These are phyloP conservation scores for Cantharis nigra DNA, from an alignment of 2,888 invertebrate species.

Conservation along the genomic window DNA sequence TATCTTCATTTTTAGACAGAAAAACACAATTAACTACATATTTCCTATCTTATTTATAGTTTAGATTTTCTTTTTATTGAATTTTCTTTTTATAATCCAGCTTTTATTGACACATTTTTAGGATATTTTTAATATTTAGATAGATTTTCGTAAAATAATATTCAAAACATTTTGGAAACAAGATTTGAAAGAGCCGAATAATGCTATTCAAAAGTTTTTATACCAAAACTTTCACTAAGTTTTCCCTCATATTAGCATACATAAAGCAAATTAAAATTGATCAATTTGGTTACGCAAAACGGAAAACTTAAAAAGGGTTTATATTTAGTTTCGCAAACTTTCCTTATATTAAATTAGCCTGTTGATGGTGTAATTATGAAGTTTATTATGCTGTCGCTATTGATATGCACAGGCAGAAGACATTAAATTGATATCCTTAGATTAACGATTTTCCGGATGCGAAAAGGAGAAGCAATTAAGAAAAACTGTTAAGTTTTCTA, in stretches of 20 bases:
- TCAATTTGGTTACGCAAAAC: background rate
- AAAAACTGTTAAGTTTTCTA: background rate
- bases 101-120: background rate
- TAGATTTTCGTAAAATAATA: background rate
- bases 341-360: background rate
- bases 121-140: background rate
- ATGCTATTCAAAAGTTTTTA: background rate
- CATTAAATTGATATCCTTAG: background rate
- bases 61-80: background rate
- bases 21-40: conserved; percentile 1
- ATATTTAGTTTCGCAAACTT: background rate
- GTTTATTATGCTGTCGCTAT: background rate
- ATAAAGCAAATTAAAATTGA: background rate
- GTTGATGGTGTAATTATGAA: background rate
- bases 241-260: background rate
- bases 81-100: background rate
- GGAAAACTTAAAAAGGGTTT: background rate
- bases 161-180: background rate
- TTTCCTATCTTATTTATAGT: background rate
- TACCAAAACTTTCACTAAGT: background rate
- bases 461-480: background rate
- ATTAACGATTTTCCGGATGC: background rate
- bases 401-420: background rate
- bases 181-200: background rate
- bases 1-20: background rate